These are phyloP conservation scores for Trichosurus vulpecula DNA, from an alignment of 2,797 vertebrate species.

Conservation along the genomic window DNA sequence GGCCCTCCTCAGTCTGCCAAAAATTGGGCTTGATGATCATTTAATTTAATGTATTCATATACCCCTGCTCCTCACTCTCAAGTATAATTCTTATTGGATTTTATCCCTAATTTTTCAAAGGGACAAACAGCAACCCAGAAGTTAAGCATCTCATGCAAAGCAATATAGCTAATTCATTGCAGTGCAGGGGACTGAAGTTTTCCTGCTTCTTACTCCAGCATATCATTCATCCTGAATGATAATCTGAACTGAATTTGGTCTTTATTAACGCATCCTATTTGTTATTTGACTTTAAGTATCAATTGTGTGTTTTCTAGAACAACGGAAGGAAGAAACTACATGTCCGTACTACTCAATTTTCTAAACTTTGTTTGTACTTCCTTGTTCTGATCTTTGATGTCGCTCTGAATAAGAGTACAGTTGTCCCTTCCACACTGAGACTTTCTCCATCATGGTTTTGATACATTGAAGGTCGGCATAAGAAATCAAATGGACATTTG, in stretches of 20 bases:
- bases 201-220: not conserved
- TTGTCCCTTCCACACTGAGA: too few relatives aligned
- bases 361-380: not conserved
- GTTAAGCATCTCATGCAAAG: not conserved
- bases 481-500: too few relatives aligned
- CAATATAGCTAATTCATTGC: not conserved
- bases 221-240: not conserved
- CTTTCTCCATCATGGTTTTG: too few relatives aligned
- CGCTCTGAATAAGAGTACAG: not conserved
- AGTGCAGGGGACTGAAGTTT: not conserved
- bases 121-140: constrained; percentile 45
- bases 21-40: constrained; percentile 34
- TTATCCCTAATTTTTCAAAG: constrained; percentile 7
- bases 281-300: not conserved
- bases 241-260: not conserved
- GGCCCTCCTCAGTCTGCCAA: constrained; percentile 29
- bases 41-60: constrained; percentile 40
- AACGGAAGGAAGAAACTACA: not conserved
- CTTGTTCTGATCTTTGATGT: not conserved
- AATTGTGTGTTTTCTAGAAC: not conserved
- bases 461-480: too few relatives aligned
- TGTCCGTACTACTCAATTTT: not conserved
- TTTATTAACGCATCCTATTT: not conserved
- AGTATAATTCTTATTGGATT: constrained; percentile 40
- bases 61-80: constrained; percentile 21